Conservation (phyloP, 2,888 invertebrate species). For the Agonum fuliginosum region DNA sequence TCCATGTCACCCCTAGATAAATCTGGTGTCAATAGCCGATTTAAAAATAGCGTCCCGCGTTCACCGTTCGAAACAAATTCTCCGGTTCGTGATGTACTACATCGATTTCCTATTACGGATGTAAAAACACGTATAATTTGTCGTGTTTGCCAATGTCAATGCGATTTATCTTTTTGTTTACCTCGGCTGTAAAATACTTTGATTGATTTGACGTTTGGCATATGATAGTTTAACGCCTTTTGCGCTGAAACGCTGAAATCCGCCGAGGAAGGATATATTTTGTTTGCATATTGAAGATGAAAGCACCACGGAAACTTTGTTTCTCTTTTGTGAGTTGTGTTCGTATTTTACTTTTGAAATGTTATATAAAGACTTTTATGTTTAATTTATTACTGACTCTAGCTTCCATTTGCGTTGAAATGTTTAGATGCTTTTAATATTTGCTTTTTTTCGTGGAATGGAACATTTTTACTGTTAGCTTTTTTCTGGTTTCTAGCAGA, state of each 20-base stretch:
- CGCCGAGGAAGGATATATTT: constrained; percentile 15
- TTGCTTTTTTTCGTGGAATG: constrained; percentile 10
- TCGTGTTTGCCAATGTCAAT: constrained; percentile 28
- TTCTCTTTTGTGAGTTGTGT: constrained; percentile 43
- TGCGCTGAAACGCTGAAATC: neutral
- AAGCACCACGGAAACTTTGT: constrained; percentile 30
- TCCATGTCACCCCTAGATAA: neutral
- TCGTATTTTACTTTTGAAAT: constrained; percentile 15
- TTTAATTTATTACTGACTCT: constrained; percentile 38
- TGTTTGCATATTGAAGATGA: constrained; percentile 38
- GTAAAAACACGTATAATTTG: constrained; percentile 51
- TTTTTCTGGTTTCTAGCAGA: constrained; percentile 6
- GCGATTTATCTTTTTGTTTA: constrained; percentile 53
- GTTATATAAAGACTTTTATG: constrained; percentile 32
- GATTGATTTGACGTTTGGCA: constrained; percentile 42
- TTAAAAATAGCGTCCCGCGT: constrained; percentile 37
- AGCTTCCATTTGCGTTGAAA: constrained; percentile 32
- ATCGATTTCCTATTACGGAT: constrained; percentile 51
- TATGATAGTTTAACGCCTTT: constrained; percentile 16
- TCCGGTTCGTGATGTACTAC: neutral
- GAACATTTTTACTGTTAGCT: neutral
- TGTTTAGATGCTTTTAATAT: constrained; percentile 33
- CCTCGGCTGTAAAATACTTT: constrained; percentile 17
- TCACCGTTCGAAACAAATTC: constrained; percentile 39
- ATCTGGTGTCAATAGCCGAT: constrained; percentile 38